Percentiles rank a stretch among this genome's conserved stretches.
Conservation (phyloP, 1,140 invertebrate genomes). For the Neomicropteryx cornuta region DNA sequence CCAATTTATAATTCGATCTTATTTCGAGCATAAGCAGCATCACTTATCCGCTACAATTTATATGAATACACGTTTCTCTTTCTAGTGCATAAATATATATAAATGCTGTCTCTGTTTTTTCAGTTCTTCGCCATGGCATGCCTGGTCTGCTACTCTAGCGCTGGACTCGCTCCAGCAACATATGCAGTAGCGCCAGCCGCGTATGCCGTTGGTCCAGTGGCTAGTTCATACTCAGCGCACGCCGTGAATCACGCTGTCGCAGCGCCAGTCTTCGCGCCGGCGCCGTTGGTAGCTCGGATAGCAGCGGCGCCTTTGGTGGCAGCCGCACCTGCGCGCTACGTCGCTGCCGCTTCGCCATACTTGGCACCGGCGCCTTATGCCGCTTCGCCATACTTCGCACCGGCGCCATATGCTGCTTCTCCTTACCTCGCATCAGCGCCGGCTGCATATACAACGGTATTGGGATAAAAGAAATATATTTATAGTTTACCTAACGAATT, state of each 20-base stretch:
- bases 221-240: conserved; percentile 49
- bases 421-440: conserved; percentile 19
- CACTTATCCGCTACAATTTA: too few relatives aligned
- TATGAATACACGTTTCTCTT: too few relatives aligned
- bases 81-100: conserved; percentile 3
- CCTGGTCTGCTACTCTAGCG: conserved; percentile 25
- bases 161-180: conserved; percentile 23
- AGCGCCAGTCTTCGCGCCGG: conserved; percentile 37
- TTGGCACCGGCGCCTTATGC: conserved; percentile 15
- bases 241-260: conserved; percentile 49
- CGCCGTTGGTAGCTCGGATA: conserved; percentile 24
- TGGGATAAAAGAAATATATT: too few relatives aligned
- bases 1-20: too few relatives aligned
- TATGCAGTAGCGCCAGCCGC: conserved; percentile 41
- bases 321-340: conserved; percentile 12
- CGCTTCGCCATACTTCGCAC: conserved; percentile 18
- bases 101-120: conserved; percentile 14
- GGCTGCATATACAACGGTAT: conserved; percentile 16
- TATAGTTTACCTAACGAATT: too few relatives aligned
- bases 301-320: conserved; percentile 23
- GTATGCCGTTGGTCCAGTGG: conserved; percentile 44
- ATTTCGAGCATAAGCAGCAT: too few relatives aligned
- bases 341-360: conserved; percentile 16
- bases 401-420: conserved; percentile 12
- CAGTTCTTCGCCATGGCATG: conserved; percentile 36